Conservation (phyloP, 1,140 invertebrate species). For the Metaphire vulgaris region DNA sequence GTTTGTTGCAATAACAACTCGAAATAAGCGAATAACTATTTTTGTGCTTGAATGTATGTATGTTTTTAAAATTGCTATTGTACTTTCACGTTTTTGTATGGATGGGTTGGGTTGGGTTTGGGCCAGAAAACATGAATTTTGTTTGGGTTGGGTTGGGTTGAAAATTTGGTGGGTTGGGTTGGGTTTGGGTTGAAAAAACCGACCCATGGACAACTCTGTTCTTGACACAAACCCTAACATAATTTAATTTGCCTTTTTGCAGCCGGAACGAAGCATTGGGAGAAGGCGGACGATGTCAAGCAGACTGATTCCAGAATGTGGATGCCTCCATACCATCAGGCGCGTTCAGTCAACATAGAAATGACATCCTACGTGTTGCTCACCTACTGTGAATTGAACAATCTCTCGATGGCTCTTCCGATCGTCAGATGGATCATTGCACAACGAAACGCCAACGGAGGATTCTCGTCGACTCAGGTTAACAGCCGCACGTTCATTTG, state of each 20-base stretch:
- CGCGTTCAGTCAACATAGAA: conserved; percentile 70
- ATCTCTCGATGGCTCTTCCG: conserved; percentile 58
- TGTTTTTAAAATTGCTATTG: too few species aligned
- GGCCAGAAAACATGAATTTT: too few species aligned
- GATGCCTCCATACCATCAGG: background rate
- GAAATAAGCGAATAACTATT: too few species aligned
- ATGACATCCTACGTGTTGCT: conserved; percentile 77
- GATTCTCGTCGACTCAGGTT: conserved; percentile 67
- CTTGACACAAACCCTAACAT: too few species aligned
- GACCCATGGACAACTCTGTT: too few species aligned
- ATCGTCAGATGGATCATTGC: conserved; percentile 76
- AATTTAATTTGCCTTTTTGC: background rate
- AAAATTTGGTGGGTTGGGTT: too few species aligned
- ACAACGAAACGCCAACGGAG: conserved; percentile 72
- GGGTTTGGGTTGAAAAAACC: too few species aligned
- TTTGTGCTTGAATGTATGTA: too few species aligned
- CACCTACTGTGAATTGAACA: conserved; percentile 54
- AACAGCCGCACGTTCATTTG: background rate
- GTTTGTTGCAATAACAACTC: too few species aligned
- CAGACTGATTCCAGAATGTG: background rate
- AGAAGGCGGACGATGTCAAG: background rate
- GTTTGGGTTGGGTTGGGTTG: too few species aligned
- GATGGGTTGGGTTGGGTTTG: too few species aligned
- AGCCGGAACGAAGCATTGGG: background rate
- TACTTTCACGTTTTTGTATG: too few species aligned